A percentile compares a stretch with the other conserved stretches of the same genome.
These are phyloP conservation scores for Aphelenchoides bicaudatus DNA, from an alignment of 2,888 invertebrate genomes.

Conservation along the genomic window DNA sequence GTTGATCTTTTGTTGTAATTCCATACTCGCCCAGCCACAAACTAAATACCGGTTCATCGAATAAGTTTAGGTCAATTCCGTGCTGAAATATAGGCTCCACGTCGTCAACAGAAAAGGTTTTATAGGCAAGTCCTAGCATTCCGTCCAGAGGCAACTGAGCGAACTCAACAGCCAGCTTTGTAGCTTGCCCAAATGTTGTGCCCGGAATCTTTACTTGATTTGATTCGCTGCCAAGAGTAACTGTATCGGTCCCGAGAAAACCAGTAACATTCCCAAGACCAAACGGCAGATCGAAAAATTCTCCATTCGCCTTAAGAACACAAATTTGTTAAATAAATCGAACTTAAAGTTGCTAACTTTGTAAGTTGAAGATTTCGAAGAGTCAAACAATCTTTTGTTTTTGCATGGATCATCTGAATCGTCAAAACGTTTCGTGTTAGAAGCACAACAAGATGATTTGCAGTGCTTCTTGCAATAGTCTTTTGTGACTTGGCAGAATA, in stretches of 20 bases:
- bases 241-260: neutral
- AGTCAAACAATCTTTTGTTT: neutral
- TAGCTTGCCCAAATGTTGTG: constrained; percentile 4
- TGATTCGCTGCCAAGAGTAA: neutral
- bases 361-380: neutral
- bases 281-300: neutral
- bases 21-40: neutral
- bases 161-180: constrained; percentile 63
- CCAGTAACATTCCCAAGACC: constrained; percentile 4
- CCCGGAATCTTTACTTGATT: constrained; percentile 38
- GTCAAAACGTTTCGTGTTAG: no score
- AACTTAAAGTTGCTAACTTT: no score
- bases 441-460: no score
- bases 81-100: neutral
- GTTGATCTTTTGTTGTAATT: neutral
- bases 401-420: constrained; percentile 2
- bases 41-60: constrained; percentile 1
- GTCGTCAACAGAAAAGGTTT: neutral
- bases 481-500: neutral
- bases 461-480: no score
- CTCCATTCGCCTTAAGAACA: constrained; percentile 2
- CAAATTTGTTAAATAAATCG: no score
- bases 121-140: neutral
- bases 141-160: constrained; percentile 54
- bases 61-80: neutral